Evolutionary conservation across 2,797 vertebrate genomes (phyloP).

Genomic region (Iguana delicatissima): DNA sequence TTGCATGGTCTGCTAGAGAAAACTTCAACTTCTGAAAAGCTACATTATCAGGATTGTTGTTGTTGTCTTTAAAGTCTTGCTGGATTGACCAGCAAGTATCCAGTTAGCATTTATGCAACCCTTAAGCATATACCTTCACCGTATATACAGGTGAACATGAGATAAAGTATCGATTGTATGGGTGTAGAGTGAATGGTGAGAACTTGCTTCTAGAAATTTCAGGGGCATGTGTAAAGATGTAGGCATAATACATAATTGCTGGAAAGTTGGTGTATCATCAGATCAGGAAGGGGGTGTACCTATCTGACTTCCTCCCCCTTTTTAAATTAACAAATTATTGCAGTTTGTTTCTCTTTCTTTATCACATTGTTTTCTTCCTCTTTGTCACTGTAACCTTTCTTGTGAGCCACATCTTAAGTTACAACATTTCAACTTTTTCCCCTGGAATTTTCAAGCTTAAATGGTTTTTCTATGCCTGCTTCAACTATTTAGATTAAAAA

Average conservation of each 20-base stretch:
- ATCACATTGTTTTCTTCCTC: slow-evolving; percentile 49
- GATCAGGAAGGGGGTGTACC: background rate
- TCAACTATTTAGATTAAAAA: slow-evolving; percentile 39
- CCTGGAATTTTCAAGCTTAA: slow-evolving; percentile 37
- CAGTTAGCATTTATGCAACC: too few species aligned
- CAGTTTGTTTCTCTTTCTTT: slow-evolving; percentile 39
- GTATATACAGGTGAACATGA: too few species aligned
- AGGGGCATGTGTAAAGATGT: background rate
- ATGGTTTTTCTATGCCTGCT: background rate
- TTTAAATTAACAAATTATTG: slow-evolving; percentile 31
- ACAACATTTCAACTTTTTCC: slow-evolving; percentile 46
- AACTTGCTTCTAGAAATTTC: too few species aligned
- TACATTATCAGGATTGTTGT: too few species aligned
- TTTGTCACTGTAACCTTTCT: slow-evolving; percentile 27
- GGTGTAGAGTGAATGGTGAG: too few species aligned
- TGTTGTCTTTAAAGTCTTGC: too few species aligned
- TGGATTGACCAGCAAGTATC: too few species aligned
- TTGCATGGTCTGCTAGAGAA: too few species aligned
- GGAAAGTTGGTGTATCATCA: background rate
- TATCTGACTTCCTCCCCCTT: background rate
- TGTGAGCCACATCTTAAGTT: slow-evolving; percentile 44
- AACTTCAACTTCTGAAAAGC: too few species aligned
- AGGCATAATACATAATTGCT: background rate
- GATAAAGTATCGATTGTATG: too few species aligned
- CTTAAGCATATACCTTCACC: too few species aligned